Conservation (phyloP, 2,888 invertebrate species). For the Peribatodes rhomboidaria region DNA sequence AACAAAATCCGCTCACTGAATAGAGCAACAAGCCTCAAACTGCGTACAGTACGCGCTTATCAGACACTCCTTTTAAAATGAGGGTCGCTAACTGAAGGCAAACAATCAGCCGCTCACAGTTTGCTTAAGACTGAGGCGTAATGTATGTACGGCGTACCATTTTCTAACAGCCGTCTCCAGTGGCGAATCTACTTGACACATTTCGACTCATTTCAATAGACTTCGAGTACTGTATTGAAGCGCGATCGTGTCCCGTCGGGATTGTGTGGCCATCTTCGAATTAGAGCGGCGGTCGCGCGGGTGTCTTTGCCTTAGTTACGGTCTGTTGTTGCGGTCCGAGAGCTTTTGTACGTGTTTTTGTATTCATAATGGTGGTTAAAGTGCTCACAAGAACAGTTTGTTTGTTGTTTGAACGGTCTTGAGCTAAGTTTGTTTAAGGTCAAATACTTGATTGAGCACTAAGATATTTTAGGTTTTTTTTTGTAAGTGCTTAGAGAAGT, state of each 20-base stretch:
- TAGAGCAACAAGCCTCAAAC: no score
- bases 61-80: no score
- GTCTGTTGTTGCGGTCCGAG: constrained; percentile 15
- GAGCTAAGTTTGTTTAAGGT: background rate
- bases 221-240: constrained; percentile 4
- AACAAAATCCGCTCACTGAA: no score
- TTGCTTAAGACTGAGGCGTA: no score
- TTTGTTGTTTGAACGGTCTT: background rate
- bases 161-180: no score
- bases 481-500: no score
- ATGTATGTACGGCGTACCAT: no score
- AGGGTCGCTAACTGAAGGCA: no score
- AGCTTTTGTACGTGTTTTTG: constrained; percentile 21
- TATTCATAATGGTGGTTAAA: constrained; percentile 11
- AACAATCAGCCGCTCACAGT: no score
- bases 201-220: background rate
- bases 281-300: constrained; percentile 42
- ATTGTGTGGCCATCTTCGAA: constrained; percentile 39
- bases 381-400: background rate
- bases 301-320: constrained; percentile 35
- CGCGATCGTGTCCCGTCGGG: constrained; percentile 34
- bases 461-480: background rate
- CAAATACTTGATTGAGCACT: background rate
- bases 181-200: no score
- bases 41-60: no score